Evolutionary conservation across 2,113 vertebrate species (phyloP), one percentile per base, ranked within the genome.

Genomic region (Clarias macrocephalus): DNA sequence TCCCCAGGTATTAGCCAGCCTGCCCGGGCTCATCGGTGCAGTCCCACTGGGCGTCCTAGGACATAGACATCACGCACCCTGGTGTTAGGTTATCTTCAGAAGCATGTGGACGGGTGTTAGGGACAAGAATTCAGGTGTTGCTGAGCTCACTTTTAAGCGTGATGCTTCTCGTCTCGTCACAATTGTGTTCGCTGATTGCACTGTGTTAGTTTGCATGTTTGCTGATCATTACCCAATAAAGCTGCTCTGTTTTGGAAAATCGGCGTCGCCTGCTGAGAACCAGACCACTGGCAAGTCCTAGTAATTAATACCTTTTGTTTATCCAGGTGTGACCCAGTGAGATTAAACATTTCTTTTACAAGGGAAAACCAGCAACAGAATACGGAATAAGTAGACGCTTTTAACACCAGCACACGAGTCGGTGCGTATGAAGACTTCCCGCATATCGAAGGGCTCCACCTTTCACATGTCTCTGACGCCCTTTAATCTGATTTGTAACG

Each of bases 1-100:
- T 88, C 89, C 85, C 89, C 28, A 86, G 87, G 65, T 79, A 87
- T 87, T 84, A 63, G 33, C 65, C 11, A 80, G 65, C 87, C 77
- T 90, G 87, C 85, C 82, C 56, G 19, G 89, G 59, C 89, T 79
- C 85, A 87, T 87, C 65, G 60, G 63, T 77, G 66, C 33, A 11
- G 82, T 76, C 87, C 85, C 85, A 3, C 76, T 70, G 83, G 83
- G 86, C 56, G 59, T 52, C 75, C n/a, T 56, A 16, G 62, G 54
- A 57, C 75, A 68, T 60, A 28, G 5, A 37, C 48, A 80, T 86
- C 76, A 68, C 75, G 21, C n/a, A 30, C 5, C 23, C 37, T 66
- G 48, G 19, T 13, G 1, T 56, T 33, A 4, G 15, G 28, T 60
- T 23, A 59, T 60, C 57, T 42, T 13, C 79, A 57, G 54, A n/a